These are phyloP conservation scores for Chymomyza amoena DNA, from an alignment of 2,888 invertebrate genomes.

Conservation along the genomic window DNA sequence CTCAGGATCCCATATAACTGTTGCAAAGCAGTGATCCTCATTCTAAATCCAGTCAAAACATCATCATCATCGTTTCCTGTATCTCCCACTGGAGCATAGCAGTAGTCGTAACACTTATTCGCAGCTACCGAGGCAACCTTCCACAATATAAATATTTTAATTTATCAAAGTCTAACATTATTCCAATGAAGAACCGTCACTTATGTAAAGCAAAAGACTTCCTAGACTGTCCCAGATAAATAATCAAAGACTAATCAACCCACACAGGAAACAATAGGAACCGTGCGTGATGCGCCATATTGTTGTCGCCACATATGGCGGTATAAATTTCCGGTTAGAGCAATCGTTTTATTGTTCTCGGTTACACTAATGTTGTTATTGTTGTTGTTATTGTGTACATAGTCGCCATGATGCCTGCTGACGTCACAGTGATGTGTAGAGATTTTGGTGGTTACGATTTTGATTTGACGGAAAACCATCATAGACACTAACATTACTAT, in stretches of 20 bases:
- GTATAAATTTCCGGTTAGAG: constrained; percentile 19
- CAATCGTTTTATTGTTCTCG: constrained; percentile 54
- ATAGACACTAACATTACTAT: neutral
- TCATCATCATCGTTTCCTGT: too few relatives aligned
- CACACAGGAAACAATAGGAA: neutral
- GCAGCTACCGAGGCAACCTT: too few relatives aligned
- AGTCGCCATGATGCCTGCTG: constrained; percentile 29
- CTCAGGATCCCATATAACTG: too few relatives aligned
- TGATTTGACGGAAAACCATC: neutral
- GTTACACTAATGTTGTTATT: constrained; percentile 7
- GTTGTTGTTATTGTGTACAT: neutral
- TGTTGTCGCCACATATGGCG: constrained; percentile 29
- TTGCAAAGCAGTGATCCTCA: too few relatives aligned
- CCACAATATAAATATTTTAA: neutral
- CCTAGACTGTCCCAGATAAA: neutral
- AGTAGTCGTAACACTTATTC: too few relatives aligned
- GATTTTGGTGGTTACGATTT: constrained; percentile 5
- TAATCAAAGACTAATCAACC: neutral
- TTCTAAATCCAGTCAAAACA: too few relatives aligned
- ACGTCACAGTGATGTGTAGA: constrained; percentile 38
- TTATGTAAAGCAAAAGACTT: neutral
- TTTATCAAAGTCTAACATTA: neutral
- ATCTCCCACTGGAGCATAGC: too few relatives aligned
- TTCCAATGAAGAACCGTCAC: neutral
- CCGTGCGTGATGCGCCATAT: neutral